Evolutionary conservation across 2,113 vertebrate genomes (phyloP), one percentile per base, ranked within the genome.

Genomic region (Megaleporinus macrocephalus): DNA sequence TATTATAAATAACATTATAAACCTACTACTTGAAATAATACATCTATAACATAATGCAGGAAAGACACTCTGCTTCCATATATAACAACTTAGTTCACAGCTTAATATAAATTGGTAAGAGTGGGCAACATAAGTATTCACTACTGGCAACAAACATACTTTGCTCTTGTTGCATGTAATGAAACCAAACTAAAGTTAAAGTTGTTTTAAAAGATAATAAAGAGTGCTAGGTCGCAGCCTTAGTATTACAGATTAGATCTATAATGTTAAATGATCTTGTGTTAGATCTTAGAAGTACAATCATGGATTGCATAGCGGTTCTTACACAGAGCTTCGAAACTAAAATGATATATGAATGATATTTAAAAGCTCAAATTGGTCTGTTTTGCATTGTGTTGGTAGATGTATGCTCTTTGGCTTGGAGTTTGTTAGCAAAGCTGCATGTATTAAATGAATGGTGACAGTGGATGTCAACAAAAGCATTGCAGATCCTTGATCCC

Each of bases 341-440:
- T 20, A 44, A 20, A 69, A 18, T 44, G 20, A 44, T 18, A 26
- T 18, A 26, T 11, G 11, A 26, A 12, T 24, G 24, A 11, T 61
- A 41, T 70, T 70, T 70, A 44, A 24, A 44, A 24, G 20, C 22
- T 44, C 18, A 20, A 20, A 70, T 70, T 70, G 18, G 9, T 22
- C 41, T n/a, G 66, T 14, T 13, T 70, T 78, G 76, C 68, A 24
- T 44, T 51, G 14, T 65, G 24, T 65, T 77, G 61, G 44, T 49
- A 47, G 47, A 24, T 13, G 59, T 47, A 27, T 20, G 24, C 14
- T 77, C 41, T 27, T 77, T 62, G 59, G 36, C 59, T 20, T 63
- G 12, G 27, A 70, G 66, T 24, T n/a, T 12, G 33, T 44, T 44
- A 70, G 33, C 33, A 41, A 0, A 12, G 36, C n/a, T 70, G 22